A percentile compares a stretch with the other conserved stretches of the same genome.
Conservation (phyloP, 1,140 invertebrate genomes). For the Drosophila sproati region DNA sequence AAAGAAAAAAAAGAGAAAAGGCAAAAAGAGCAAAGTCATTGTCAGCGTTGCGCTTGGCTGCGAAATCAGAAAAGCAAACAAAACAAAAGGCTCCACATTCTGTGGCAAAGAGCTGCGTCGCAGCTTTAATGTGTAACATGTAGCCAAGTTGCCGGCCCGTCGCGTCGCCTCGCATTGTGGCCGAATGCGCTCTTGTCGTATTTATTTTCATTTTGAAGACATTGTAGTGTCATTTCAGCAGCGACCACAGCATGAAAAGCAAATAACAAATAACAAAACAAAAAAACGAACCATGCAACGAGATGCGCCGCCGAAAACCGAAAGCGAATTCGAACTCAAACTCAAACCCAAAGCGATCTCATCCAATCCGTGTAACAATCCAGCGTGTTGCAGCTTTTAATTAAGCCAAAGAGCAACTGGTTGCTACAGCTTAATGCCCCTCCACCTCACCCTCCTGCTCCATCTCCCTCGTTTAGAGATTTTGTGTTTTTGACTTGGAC, state of each 20-base stretch:
- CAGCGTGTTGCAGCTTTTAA: constrained; percentile 77
- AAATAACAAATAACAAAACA: constrained; percentile 57
- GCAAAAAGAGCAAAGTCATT: constrained; percentile 77
- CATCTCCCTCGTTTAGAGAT: neutral
- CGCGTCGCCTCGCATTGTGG: constrained; percentile 7
- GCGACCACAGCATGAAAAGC: constrained; percentile 74
- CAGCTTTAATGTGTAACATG: constrained; percentile 79
- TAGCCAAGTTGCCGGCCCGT: constrained; percentile 59
- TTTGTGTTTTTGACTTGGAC: constrained; percentile 45
- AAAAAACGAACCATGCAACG: constrained; percentile 54
- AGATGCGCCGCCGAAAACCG: constrained; percentile 13
- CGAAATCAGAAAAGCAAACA: constrained; percentile 75
- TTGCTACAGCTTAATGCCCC: constrained; percentile 38
- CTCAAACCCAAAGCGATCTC: constrained; percentile 30
- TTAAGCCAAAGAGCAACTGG: constrained; percentile 79
- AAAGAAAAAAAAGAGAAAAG: constrained; percentile 25
- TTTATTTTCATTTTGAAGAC: constrained; percentile 81
- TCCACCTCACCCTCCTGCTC: neutral
- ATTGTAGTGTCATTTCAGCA: constrained; percentile 81
- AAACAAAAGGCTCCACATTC: constrained; percentile 58
- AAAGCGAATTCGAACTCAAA: constrained; percentile 36
- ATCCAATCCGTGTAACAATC: constrained; percentile 75
- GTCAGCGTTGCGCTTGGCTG: constrained; percentile 79
- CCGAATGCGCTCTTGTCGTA: constrained; percentile 50
- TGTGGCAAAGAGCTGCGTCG: constrained; percentile 33